Evolutionary conservation across 2,113 vertebrate species (phyloP), one percentile per base, ranked within the genome.

Genomic region (Onychostoma macrolepis): DNA sequence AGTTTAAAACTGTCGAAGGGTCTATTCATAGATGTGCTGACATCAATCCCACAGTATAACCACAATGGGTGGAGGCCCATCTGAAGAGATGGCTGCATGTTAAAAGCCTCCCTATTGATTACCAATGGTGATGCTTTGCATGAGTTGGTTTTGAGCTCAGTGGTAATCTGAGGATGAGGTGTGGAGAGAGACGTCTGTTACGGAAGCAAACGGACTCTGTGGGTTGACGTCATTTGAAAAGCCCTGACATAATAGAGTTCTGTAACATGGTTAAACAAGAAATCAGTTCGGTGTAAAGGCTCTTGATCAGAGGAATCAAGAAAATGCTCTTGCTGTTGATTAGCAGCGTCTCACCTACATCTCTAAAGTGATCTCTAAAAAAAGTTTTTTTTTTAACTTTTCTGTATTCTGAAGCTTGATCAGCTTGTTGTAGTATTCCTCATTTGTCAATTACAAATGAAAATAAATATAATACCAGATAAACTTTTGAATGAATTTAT

Each of bases 71-170:
- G 71, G 43, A 85, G 79, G 77, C 78, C 71, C 77, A 75, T 75
- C 83, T 61, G 80, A 79, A n/a, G 90, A 82, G 36, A 58, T 78
- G 79, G 56, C 81, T 80, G 58, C 61, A 85, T 88, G 92, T 94
- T 95, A 95, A 95, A 96, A 95, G 94, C 93, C 92, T 93, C 90
- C 85, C 86, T 89, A 95, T 95, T 93, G 93, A 95, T 95, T 90
- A 88, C 89, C 48, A 85, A 74, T 71, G 84, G 91, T 86, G 85
- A 88, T 91, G 89, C 91, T 92, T 93, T 91, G 94, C 86, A 80
- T 83, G 84, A 89, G 88, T 90, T 93, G 85, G 83, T 92, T 88
- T 90, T 87, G 69, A 83, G 84, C 83, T 93, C 85, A 85, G 82
- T 89, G 83, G 80, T 86, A 88, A 83, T 88, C 87, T 86, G 58